These are phyloP conservation scores for Ecdyonurus torrentis DNA, from an alignment of 2,888 invertebrate genomes.

Conservation along the genomic window DNA sequence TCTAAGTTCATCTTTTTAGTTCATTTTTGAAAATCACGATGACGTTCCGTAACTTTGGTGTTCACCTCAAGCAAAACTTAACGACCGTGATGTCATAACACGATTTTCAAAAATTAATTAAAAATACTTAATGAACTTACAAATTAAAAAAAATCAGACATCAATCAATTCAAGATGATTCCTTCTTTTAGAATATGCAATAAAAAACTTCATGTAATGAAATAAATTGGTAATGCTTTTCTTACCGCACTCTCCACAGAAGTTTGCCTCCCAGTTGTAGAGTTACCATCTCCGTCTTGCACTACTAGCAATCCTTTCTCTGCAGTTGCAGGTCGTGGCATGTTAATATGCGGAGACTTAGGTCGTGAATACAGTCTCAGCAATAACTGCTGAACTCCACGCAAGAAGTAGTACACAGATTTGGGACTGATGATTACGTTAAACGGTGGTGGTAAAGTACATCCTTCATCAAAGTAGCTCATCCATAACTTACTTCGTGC, in stretches of 20 bases:
- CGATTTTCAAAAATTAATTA: too few relatives aligned
- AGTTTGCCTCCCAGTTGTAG: background rate
- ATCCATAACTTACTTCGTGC: slow-evolving; percentile 37
- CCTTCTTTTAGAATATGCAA: background rate
- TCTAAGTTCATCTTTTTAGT: too few relatives aligned
- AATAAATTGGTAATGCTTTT: background rate
- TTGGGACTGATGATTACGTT: slow-evolving; percentile 36
- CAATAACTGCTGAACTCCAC: slow-evolving; percentile 14
- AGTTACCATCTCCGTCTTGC: background rate
- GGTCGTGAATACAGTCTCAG: slow-evolving; percentile 11
- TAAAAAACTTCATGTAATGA: background rate
- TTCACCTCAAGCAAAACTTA: too few relatives aligned
- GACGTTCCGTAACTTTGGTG: too few relatives aligned
- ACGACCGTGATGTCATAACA: too few relatives aligned
- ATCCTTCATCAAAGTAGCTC: slow-evolving; percentile 37
- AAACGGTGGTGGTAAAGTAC: slow-evolving; percentile 34
- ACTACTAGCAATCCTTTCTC: slow-evolving; percentile 1
- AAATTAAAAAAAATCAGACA: too few relatives aligned
- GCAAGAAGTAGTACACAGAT: slow-evolving; percentile 22
- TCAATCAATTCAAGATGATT: too few relatives aligned
- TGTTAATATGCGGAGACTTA: background rate
- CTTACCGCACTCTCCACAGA: slow-evolving; percentile 1
- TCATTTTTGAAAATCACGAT: too few relatives aligned
- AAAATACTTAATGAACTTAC: too few relatives aligned
- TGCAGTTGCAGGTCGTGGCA: background rate